Conservation (phyloP, 37 sponge, comb jelly and placozoan species). For the Tethya wilhelma region DNA sequence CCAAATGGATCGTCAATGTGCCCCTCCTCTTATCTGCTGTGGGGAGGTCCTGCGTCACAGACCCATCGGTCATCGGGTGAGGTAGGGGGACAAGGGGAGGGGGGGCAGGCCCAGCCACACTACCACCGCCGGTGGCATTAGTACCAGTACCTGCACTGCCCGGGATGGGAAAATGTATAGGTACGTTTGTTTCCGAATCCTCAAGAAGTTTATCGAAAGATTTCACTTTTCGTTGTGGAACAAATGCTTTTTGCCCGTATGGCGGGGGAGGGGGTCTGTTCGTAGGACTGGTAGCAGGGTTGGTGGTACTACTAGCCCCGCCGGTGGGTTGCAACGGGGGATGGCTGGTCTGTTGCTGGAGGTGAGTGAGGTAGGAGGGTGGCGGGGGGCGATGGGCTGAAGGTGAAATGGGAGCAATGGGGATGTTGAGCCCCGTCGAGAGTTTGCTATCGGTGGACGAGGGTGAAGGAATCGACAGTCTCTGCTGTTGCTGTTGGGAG, state of each 20-base stretch:
- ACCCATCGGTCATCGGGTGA: conserved; percentile 33
- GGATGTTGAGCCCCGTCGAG: too few species aligned
- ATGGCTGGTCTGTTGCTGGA: neutral
- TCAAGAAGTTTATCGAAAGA: conserved; percentile 38
- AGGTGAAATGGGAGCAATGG: conserved; percentile 1
- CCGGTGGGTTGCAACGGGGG: neutral
- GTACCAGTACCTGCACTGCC: too few species aligned
- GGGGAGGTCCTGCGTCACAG: conserved; percentile 10
- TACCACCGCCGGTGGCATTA: neutral
- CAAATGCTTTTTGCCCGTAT: neutral
- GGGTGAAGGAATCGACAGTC: neutral
- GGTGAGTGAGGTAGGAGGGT: conserved; percentile 22
- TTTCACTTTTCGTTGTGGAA: conserved; percentile 4
- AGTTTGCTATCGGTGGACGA: neutral
- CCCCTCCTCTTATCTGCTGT: conserved; percentile 14
- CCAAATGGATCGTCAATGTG: conserved; percentile 1
- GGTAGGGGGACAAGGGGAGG: conserved; percentile 15
- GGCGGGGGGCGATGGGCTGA: conserved; percentile 7
- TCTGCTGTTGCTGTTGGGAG: neutral
- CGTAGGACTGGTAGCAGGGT: too few species aligned
- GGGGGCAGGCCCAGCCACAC: neutral
- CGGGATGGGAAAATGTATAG: too few species aligned
- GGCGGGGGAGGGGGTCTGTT: conserved; percentile 22
- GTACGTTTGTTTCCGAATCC: too few species aligned
- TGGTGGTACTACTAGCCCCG: too few species aligned